Evolutionary conservation across 2,113 vertebrate species (phyloP), one percentile per base, ranked within the genome.

Genomic region (Carassius auratus): DNA sequence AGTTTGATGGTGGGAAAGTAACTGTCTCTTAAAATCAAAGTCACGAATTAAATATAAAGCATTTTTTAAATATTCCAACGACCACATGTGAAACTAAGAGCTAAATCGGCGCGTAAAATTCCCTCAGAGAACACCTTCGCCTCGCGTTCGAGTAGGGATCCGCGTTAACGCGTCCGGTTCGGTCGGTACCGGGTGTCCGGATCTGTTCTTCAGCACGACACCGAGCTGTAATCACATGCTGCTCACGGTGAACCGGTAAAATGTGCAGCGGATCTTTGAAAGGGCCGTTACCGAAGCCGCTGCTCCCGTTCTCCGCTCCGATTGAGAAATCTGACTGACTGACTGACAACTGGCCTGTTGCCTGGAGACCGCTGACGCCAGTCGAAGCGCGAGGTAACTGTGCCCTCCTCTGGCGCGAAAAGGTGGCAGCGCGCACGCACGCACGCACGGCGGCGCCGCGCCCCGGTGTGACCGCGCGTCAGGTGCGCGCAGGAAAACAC

Each of bases 331-430:
- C 61, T 78, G 66, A 83, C 81, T 81, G 38, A 81, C 79, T 55
- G 48, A 82, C 64, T 69, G 64, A 71, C 48, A 33, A 84, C 84
- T 84, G 68, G 88, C 69, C 84, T 92, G 94, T 95, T 95, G 94
- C 94, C 90, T 76, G 89, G 94, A 92, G 89, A 95, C 94, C 89
- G 86, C 55, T 92, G 94, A 95, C 94, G 94, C 94, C 92, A 90
- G 45, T 84, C 69, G 73, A 62, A 82, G 59, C 64, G 61, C 75
- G 89, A 87, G 76, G 87, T 86, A 84, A 80, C 36, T 48, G 45
- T 85, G 94, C 93, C 93, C 91, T 83, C 93, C 89, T 86, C 92
- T 86, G 91, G 93, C 75, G 81, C 48, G 13, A 86, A 88, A 76
- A 15, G 66, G 62, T 33, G 73, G 45, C 61, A 50, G 23, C 80